phyloP scores from a whole-genome alignment of 2,113 vertebrate species.

The Halcyon senegalensis region DNA sequence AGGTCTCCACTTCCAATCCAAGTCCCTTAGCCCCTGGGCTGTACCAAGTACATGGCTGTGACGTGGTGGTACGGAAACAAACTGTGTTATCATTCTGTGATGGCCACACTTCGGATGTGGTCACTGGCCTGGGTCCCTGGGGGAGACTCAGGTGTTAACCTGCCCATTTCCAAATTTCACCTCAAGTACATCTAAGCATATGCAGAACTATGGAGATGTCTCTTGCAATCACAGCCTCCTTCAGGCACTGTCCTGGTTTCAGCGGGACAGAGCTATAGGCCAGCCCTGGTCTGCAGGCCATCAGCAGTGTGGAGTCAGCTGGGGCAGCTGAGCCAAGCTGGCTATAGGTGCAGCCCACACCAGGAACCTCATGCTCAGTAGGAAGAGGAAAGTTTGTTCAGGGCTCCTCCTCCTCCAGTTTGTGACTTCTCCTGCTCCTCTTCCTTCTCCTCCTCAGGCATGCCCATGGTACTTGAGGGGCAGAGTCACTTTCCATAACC shows the following conservation, averaged over 20 bases:
- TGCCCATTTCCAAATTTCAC: neutral
- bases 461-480: neutral
- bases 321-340: no score
- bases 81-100: rapidly evolving
- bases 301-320: no score
- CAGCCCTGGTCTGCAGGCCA: no score
- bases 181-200: neutral
- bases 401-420: no score
- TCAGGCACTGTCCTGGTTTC: no score
- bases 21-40: neutral
- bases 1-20: neutral
- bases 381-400: no score
- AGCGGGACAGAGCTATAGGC: no score
- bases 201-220: neutral
- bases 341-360: no score
- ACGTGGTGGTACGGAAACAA: no score
- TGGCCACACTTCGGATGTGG: rapidly evolving
- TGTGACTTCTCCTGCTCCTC: no score
- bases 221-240: neutral
- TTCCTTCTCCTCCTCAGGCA: neutral
- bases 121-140: neutral
- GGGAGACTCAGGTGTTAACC: neutral
- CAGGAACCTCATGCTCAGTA: no score
- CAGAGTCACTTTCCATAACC: neutral
- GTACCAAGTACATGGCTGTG: neutral